Evolutionary conservation across 2,797 vertebrate genomes (phyloP).

Genomic region (Acipenser oxyrinchus): DNA sequence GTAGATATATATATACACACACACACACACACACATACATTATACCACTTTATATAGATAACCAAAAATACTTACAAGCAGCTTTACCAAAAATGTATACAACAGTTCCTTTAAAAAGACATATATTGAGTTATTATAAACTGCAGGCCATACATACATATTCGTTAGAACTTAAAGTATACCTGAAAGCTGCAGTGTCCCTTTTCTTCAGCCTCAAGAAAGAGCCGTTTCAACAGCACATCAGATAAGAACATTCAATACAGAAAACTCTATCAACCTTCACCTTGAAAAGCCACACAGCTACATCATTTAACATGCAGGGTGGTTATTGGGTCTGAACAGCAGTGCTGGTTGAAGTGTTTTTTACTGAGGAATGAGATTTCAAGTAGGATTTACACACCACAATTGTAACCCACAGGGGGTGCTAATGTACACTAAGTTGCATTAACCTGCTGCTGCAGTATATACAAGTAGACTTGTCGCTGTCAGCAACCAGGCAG

Average conservation of each 20-base stretch:
- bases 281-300: background rate
- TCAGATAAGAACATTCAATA: conserved; percentile 25
- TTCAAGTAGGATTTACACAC: too few relatives aligned
- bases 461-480: too few relatives aligned
- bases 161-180: conserved; percentile 28
- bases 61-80: conserved; percentile 47
- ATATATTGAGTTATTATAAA: conserved; percentile 22
- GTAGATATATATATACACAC: background rate
- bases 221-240: conserved; percentile 18
- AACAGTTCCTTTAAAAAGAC: conserved; percentile 40
- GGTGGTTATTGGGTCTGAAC: too few relatives aligned
- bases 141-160: conserved; percentile 32
- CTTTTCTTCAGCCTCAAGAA: conserved; percentile 17
- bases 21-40: background rate
- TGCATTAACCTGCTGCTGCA: too few relatives aligned
- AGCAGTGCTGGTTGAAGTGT: too few relatives aligned
- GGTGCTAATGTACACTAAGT: too few relatives aligned
- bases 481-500: too few relatives aligned
- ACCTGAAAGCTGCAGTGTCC: conserved; percentile 17
- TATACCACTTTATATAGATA: conserved; percentile 18
- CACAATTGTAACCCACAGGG: too few relatives aligned
- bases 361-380: too few relatives aligned
- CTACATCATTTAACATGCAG: too few relatives aligned
- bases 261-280: background rate
- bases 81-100: conserved; percentile 43